phyloP scores from a whole-genome alignment of 2,113 vertebrate genomes.

The Panthera uncia region DNA sequence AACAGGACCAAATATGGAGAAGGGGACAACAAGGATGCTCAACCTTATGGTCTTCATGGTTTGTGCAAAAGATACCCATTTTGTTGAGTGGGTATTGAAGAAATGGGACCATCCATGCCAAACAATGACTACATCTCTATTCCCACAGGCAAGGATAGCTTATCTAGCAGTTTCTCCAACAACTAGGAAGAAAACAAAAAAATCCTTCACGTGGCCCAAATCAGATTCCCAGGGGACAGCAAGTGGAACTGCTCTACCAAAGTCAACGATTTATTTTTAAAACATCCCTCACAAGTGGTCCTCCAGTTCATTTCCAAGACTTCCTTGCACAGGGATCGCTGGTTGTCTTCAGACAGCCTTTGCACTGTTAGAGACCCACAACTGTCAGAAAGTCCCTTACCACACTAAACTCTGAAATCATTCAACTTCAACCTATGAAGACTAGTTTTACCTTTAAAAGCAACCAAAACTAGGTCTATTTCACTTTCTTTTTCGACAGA shows the following conservation, averaged over 20 bases:
- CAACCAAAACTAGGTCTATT: background rate
- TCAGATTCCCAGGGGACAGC: background rate
- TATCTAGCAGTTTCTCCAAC: background rate
- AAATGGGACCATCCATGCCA: background rate
- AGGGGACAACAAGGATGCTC: background rate
- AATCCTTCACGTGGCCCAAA: background rate
- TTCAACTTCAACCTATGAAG: background rate
- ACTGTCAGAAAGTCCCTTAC: background rate
- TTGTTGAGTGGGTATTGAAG: background rate
- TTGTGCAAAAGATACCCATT: background rate
- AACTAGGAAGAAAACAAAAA: slow-evolving; percentile 13
- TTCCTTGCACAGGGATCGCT: background rate
- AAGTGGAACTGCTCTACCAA: slow-evolving; percentile 12
- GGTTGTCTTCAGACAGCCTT: slow-evolving; percentile 37
- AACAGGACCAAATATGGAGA: background rate
- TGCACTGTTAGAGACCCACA: background rate
- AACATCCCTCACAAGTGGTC: background rate
- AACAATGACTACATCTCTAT: background rate
- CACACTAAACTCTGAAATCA: background rate
- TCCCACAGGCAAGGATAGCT: background rate
- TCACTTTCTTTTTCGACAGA: background rate
- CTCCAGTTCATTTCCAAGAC: background rate
- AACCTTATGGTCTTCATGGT: background rate
- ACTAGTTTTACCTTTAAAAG: slow-evolving; percentile 12
- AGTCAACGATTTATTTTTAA: slow-evolving; percentile 7